Conservation (phyloP, 1,140 invertebrate species). For the Pinna nobilis region DNA sequence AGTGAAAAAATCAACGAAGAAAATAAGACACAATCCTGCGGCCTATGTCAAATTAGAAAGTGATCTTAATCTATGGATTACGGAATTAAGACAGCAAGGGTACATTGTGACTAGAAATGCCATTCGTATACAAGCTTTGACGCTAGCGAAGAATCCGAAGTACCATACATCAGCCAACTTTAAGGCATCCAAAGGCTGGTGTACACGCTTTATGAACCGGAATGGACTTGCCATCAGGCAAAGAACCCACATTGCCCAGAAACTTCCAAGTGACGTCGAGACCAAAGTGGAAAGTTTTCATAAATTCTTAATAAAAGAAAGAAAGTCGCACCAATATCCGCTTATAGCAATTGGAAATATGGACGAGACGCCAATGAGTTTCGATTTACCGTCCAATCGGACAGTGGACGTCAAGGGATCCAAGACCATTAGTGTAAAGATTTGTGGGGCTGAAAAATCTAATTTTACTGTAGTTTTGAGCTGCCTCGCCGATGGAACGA, state of each 20-base stretch:
- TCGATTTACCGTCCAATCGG: constrained; percentile 40
- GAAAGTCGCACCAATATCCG: constrained; percentile 20
- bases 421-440: constrained; percentile 12
- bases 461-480: constrained; percentile 6
- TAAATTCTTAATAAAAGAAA: constrained; percentile 33
- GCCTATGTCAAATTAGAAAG: too few species aligned
- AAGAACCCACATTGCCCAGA: constrained; percentile 47
- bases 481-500: constrained; percentile 11
- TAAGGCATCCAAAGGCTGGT: constrained; percentile 43
- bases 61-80: too few species aligned
- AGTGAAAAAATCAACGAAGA: too few species aligned
- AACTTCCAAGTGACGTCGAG: constrained; percentile 37
- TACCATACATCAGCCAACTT: constrained; percentile 9
- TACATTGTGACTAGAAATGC: constrained; percentile 1
- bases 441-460: not conserved
- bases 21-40: too few species aligned
- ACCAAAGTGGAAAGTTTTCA: constrained; percentile 35
- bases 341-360: constrained; percentile 47
- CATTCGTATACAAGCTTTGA: not conserved
- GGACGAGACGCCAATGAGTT: constrained; percentile 38
- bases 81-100: too few species aligned
- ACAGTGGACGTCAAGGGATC: constrained; percentile 46
- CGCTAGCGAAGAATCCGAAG: not conserved
- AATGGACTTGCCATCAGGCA: constrained; percentile 35
- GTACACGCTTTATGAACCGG: constrained; percentile 37